Evolutionary conservation across 2,888 invertebrate genomes (phyloP), one percentile per base, ranked within the genome.

Genomic region (Netelia fuscicornis): DNA sequence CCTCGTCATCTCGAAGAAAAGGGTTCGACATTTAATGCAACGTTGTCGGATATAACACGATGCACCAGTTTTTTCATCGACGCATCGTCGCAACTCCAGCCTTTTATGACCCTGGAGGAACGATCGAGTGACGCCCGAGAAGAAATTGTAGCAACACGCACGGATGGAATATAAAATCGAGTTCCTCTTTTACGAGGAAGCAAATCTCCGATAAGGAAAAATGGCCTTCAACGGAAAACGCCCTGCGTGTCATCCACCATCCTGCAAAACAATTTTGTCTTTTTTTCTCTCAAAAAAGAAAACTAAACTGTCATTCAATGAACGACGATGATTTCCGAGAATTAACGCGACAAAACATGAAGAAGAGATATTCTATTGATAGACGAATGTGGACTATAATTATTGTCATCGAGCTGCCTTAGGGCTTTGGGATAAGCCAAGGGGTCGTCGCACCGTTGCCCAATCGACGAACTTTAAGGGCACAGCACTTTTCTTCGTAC

Each of bases 361-460:
- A 62, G 37, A 48, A 6, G 42, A 72, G 8, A 48, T 13, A 17
- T 62, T 75, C 77, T 84, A 78, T 77, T 74, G 81, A 81, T 84
- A 74, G 68, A 75, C 25, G 25, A 30, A 58, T 44, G 75, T 82
- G 76, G 30, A 60, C 71, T 23, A 75, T 79, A 17, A 78, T 81
- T 70, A 79, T 72, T 37, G 44, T 44, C 48, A 64, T 75, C n/a
- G 80, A 75, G 25, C 20, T 52, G 52, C 67, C 75, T n/a, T 74
- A 75, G 11, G 71, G 67, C 54, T 75, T 54, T 17, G 54, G 68
- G 54, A 70, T 71, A 65, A 10, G 17, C 5, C 68, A 79, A 81
- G 84, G 81, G 87, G 86, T 87, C 87, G 86, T 86, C 82, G 86
- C 60, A 87, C 86, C 80, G 67, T 77, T 84, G 54, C 58, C 44